phyloP scores from a whole-genome alignment of 2,888 invertebrate genomes.

The Esperia sulphurella region DNA sequence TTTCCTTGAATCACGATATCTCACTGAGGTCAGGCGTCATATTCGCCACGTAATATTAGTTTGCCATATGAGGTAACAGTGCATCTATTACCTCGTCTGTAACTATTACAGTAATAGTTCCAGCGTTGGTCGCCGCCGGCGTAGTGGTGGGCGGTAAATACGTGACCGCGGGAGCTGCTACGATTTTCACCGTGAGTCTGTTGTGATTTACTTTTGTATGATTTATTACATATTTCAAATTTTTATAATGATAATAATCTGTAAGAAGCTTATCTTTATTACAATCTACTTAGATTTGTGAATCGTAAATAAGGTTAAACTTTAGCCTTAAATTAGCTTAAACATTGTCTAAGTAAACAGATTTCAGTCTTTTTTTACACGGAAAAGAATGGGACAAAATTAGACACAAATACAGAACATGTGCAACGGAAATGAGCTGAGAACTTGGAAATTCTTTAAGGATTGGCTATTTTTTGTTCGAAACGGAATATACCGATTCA shows the following conservation, averaged over 20 bases:
- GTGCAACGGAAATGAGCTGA: not conserved
- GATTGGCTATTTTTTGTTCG: not conserved
- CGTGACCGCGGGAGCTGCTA: constrained; percentile 16
- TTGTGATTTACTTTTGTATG: constrained; percentile 1
- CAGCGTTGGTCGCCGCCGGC: constrained; percentile 4
- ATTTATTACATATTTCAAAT: not conserved
- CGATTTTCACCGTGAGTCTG: constrained; percentile 18
- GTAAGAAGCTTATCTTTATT: constrained; percentile 1
- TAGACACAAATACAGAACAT: not conserved
- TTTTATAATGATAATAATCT: not conserved
- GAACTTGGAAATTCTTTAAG: not conserved
- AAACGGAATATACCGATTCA: not conserved
- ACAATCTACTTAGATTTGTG: not conserved
- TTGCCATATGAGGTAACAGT: constrained; percentile 18
- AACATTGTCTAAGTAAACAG: not conserved
- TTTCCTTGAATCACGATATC: constrained; percentile 6
- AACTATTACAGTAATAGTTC: constrained; percentile 11
- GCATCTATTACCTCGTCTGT: constrained; percentile 12
- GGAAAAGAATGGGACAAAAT: not conserved
- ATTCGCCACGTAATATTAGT: constrained; percentile 12
- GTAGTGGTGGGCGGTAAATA: constrained; percentile 6
- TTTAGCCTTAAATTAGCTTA: not conserved
- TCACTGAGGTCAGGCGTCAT: constrained; percentile 11
- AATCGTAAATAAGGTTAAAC: not conserved
- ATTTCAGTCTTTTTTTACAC: not conserved